Percentiles rank a stretch among this genome's conserved stretches.
These are phyloP conservation scores for Hydroisotoma schaefferi DNA, from an alignment of 2,888 invertebrate genomes.

Conservation along the genomic window DNA sequence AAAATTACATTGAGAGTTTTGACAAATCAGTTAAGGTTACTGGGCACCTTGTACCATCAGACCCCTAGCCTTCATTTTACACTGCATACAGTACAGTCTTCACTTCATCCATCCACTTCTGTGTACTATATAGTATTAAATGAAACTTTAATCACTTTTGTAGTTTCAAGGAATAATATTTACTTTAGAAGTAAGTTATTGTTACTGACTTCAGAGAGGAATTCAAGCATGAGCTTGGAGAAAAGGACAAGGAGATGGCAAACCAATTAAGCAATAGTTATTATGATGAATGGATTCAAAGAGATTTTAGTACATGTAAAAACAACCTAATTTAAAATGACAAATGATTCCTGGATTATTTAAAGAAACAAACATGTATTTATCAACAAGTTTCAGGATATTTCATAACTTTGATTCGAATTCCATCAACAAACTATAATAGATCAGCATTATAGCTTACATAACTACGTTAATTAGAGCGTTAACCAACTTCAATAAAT, in stretches of 20 bases:
- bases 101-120: no score
- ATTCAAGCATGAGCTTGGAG: neutral
- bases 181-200: neutral
- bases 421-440: no score
- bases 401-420: no score
- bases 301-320: neutral
- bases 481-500: no score
- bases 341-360: constrained; percentile 5
- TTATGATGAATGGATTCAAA: constrained; percentile 10
- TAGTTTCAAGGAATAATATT: neutral
- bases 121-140: no score
- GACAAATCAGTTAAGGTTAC: constrained; percentile 32
- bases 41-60: neutral
- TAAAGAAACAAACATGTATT: no score
- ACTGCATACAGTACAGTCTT: no score
- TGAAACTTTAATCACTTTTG: neutral
- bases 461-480: no score
- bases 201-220: neutral
- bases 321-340: constrained; percentile 14
- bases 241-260: neutral
- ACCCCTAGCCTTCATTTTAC: neutral
- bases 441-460: no score
- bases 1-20: constrained; percentile 30
- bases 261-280: constrained; percentile 4
- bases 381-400: no score